Evolutionary conservation across 2,113 vertebrate species (phyloP).

Genomic region (Coreoperca whiteheadi): DNA sequence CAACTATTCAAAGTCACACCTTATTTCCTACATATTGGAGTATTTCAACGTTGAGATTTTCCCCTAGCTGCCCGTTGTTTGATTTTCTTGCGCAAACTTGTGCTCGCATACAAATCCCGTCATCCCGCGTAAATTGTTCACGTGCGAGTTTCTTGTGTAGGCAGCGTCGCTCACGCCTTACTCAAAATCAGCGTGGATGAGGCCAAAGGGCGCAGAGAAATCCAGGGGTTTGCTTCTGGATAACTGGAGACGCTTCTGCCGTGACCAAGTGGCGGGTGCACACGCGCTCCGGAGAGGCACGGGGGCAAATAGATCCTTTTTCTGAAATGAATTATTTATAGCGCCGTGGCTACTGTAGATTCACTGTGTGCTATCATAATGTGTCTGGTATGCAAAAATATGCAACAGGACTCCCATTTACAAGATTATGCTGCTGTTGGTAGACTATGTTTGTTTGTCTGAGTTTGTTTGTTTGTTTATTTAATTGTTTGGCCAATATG

Average conservation of each 20-base stretch:
- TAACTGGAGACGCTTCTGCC: conserved; percentile 48
- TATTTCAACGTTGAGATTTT: background rate
- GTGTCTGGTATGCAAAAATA: conserved; percentile 17
- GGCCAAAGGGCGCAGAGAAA: conserved; percentile 14
- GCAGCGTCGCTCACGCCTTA: conserved; percentile 20
- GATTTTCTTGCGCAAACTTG: conserved; percentile 4
- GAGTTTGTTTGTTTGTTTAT: background rate
- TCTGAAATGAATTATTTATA: conserved; percentile 72
- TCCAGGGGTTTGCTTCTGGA: conserved; percentile 45
- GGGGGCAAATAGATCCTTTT: conserved; percentile 67
- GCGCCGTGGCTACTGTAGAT: conserved; percentile 38
- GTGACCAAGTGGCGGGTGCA: conserved; percentile 64
- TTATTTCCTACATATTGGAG: background rate
- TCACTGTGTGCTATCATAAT: conserved; percentile 14
- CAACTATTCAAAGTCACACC: background rate
- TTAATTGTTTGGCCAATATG: background rate
- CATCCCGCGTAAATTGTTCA: conserved; percentile 35
- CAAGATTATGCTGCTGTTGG: background rate
- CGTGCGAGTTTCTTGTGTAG: conserved; percentile 3
- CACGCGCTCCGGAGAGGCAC: conserved; percentile 28
- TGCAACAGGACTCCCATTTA: background rate
- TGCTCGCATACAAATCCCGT: conserved; percentile 14
- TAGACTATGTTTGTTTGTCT: background rate
- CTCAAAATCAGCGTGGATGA: conserved; percentile 35
- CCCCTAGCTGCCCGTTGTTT: background rate